A percentile compares a stretch with the other conserved stretches of the same genome.
Evolutionary conservation across 2,113 vertebrate species (phyloP).

Genomic region (Terrapene triunguis): DNA sequence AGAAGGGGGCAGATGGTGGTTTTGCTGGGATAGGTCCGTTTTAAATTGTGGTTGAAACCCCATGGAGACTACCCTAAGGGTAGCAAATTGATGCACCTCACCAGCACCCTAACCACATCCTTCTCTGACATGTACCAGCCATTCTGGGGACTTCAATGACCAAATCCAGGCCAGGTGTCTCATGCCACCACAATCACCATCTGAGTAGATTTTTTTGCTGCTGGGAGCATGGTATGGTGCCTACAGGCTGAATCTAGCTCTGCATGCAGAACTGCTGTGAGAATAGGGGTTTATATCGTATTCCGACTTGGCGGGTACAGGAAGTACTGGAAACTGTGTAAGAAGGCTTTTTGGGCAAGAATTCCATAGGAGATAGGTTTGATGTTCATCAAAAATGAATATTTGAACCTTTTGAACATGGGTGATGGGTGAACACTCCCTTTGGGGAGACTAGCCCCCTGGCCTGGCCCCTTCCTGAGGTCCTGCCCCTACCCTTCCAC

Average conservation of each 20-base stretch:
- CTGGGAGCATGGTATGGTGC: background rate
- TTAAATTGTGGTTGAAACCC: background rate
- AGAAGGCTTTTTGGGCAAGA: background rate
- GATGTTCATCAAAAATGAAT: slow-evolving; percentile 15
- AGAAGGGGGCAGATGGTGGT: background rate
- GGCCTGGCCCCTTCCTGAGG: no score
- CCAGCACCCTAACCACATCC: background rate
- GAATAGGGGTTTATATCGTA: slow-evolving; percentile 29
- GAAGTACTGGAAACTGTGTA: background rate
- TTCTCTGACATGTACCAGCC: background rate
- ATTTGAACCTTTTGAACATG: background rate
- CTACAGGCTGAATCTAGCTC: background rate
- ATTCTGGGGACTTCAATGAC: background rate
- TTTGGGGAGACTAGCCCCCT: no score
- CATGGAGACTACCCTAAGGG: background rate
- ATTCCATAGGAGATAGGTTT: background rate
- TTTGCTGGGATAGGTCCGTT: background rate
- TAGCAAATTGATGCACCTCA: background rate
- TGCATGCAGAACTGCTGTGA: background rate
- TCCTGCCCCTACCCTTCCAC: no score
- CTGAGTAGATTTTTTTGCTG: background rate
- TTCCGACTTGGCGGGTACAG: background rate
- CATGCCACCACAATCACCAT: background rate
- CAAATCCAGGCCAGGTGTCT: background rate
- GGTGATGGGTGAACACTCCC: no score